Evolutionary conservation across 2,888 invertebrate species (phyloP).

Genomic region (Machimus atricapillus): DNA sequence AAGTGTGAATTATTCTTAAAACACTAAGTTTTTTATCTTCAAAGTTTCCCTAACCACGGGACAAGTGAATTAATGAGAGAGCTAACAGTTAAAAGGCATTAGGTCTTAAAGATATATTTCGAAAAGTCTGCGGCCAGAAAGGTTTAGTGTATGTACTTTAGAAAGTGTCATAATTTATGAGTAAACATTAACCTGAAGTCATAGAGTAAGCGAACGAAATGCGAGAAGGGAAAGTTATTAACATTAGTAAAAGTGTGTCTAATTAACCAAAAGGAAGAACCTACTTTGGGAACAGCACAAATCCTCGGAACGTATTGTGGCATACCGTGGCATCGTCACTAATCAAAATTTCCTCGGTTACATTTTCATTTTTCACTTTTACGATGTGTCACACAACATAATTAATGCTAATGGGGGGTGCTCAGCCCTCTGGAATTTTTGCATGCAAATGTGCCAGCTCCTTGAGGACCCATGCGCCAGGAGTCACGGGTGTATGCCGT

Average conservation of each 20-base stretch:
- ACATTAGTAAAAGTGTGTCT: neutral
- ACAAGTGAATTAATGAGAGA: no score
- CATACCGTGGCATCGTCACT: neutral
- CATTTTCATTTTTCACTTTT: conserved; percentile 22
- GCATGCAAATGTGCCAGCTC: neutral
- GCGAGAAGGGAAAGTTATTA: neutral
- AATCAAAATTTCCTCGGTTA: neutral
- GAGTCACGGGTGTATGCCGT: neutral
- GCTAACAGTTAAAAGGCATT: no score
- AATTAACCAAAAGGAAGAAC: neutral
- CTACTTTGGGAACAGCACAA: neutral
- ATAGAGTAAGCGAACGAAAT: neutral
- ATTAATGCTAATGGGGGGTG: conserved; percentile 14
- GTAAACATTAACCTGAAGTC: neutral
- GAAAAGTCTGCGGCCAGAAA: neutral
- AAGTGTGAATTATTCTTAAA: no score
- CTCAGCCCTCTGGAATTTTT: neutral
- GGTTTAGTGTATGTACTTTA: neutral
- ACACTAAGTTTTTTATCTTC: no score
- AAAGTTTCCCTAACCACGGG: no score
- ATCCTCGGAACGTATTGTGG: neutral
- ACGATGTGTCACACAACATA: neutral
- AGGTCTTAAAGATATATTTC: no score
- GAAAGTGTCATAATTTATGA: neutral
- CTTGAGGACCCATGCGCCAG: neutral